Conservation (phyloP, 2,797 vertebrate species). For the Poliocrania exsul region DNA sequence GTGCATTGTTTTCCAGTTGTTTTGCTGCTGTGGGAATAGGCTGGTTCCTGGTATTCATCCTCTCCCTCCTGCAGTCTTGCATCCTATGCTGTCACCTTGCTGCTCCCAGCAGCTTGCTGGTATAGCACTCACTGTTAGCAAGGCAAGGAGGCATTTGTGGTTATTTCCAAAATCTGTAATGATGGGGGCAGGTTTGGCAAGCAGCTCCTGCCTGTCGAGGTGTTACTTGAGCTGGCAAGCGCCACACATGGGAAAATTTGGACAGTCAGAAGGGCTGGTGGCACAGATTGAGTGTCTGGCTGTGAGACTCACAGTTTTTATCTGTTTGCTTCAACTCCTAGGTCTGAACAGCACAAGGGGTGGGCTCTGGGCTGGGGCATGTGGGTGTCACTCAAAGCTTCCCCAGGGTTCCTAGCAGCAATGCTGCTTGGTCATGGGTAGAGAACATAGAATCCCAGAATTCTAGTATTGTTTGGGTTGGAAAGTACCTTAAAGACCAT, state of each 20-base stretch:
- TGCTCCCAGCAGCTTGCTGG: not conserved
- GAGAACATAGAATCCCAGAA: not conserved
- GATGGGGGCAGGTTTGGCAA: not conserved
- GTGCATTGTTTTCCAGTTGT: rapidly evolving
- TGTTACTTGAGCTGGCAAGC: not conserved
- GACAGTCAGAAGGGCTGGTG: not conserved
- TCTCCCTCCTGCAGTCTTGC: not conserved
- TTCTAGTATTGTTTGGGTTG: not conserved
- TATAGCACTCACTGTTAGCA: no score
- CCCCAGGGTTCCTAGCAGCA: not conserved
- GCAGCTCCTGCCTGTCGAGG: not conserved
- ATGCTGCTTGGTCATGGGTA: not conserved
- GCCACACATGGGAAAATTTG: not conserved
- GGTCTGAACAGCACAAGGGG: not conserved
- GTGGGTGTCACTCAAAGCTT: not conserved
- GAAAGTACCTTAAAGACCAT: not conserved
- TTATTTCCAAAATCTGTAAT: not conserved
- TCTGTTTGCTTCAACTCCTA: not conserved
- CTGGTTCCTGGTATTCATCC: not conserved
- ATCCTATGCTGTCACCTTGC: not conserved
- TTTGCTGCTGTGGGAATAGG: not conserved
- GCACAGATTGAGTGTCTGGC: not conserved
- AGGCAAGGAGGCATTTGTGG: not conserved
- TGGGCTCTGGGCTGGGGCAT: not conserved
- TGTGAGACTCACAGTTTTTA: not conserved